phyloP scores from a whole-genome alignment of 2,888 invertebrate species.

The Mythimna ferrago region DNA sequence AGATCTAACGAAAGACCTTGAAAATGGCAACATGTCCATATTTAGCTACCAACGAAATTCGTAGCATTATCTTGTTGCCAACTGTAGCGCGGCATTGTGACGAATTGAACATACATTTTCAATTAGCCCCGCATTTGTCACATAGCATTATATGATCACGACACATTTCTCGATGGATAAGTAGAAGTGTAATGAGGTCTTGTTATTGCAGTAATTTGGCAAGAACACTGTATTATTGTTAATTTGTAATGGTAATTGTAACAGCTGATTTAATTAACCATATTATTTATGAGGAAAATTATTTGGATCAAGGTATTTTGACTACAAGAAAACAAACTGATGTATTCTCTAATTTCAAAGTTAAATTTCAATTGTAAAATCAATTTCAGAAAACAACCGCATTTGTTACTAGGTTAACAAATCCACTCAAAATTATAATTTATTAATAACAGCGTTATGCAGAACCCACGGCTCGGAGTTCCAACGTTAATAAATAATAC shows the following conservation, averaged over 20 bases:
- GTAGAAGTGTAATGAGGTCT: slow-evolving; percentile 10
- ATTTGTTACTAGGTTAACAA: slow-evolving; percentile 16
- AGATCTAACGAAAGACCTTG: background rate
- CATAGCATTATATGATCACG: slow-evolving; percentile 22
- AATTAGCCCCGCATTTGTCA: slow-evolving; percentile 36
- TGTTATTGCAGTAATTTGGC: slow-evolving; percentile 13
- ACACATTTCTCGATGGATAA: background rate
- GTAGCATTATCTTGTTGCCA: slow-evolving; percentile 37
- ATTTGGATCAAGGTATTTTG: background rate
- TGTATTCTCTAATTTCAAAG: background rate
- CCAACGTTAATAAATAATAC: slow-evolving; percentile 50
- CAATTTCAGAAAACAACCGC: slow-evolving; percentile 1
- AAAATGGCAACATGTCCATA: slow-evolving; percentile 13
- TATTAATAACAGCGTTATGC: slow-evolving; percentile 27
- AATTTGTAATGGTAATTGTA: no score
- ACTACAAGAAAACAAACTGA: background rate
- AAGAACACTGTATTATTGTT: background rate
- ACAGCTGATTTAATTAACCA: background rate
- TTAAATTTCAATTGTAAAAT: slow-evolving; percentile 4
- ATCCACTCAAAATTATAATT: slow-evolving; percentile 30
- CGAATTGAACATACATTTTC: slow-evolving; percentile 46
- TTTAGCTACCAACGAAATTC: slow-evolving; percentile 25
- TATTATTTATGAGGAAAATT: background rate
- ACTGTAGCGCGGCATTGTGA: slow-evolving; percentile 26
- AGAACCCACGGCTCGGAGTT: slow-evolving; percentile 33